phyloP scores from a whole-genome alignment of 2,113 vertebrate genomes.

The Larimichthys crocea region DNA sequence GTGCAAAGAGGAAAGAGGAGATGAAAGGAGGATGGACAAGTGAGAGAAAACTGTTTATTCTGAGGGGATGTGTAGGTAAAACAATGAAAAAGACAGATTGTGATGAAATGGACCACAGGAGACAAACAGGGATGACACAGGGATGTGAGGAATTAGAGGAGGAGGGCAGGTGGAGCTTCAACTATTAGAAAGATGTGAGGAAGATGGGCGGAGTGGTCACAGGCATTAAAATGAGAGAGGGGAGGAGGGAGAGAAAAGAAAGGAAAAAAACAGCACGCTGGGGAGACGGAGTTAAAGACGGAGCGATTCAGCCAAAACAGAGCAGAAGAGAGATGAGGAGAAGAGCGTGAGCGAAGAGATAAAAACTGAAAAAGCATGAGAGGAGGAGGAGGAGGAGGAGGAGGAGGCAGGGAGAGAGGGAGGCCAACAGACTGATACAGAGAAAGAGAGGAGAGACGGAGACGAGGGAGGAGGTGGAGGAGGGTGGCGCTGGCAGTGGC shows the following conservation, averaged over 20 bases:
- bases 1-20: slow-evolving; percentile 31
- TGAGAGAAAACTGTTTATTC: slow-evolving; percentile 29
- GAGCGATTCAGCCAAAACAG: slow-evolving; percentile 57
- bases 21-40: slow-evolving; percentile 41
- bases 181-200: slow-evolving; percentile 49
- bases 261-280: slow-evolving; percentile 12
- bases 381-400: slow-evolving; percentile 7
- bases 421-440: slow-evolving; percentile 54
- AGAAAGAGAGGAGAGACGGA: slow-evolving; percentile 40
- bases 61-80: slow-evolving; percentile 17
- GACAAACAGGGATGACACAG: slow-evolving; percentile 34
- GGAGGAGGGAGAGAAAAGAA: not conserved
- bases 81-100: slow-evolving; percentile 26
- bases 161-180: slow-evolving; percentile 49
- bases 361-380: slow-evolving; percentile 53
- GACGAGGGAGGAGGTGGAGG: slow-evolving; percentile 25
- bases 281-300: slow-evolving; percentile 50
- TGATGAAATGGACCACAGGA: slow-evolving; percentile 43
- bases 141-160: slow-evolving; percentile 57
- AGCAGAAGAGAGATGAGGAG: slow-evolving; percentile 48
- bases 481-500: slow-evolving; percentile 65
- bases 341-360: slow-evolving; percentile 49
- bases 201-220: slow-evolving; percentile 56
- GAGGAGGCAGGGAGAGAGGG: not conserved
- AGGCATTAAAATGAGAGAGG: slow-evolving; percentile 40